A percentile compares a stretch with the other conserved stretches of the same genome.
Evolutionary conservation across 2,888 invertebrate genomes (phyloP).

Genomic region (Hirudinaria manillensis): DNA sequence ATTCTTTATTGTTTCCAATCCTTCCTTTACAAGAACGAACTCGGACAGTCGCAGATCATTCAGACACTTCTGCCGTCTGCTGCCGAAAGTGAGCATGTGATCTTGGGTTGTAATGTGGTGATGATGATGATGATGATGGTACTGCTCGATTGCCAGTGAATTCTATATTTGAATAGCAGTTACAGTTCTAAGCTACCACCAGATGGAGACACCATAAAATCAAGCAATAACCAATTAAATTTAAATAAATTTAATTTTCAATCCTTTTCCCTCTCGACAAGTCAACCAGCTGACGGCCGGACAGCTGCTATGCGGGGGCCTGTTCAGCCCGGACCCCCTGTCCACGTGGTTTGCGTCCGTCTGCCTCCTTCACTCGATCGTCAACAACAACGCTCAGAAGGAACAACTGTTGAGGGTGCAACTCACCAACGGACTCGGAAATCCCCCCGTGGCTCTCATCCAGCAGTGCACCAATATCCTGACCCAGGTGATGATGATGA

Average conservation of each 20-base stretch:
- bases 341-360: constrained; percentile 94
- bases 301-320: constrained; percentile 83
- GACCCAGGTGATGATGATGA: constrained; percentile 59
- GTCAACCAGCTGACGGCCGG: constrained; percentile 62
- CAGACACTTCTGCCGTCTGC: constrained; percentile 85
- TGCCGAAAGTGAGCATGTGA: constrained; percentile 61
- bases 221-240: too few species aligned
- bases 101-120: not conserved
- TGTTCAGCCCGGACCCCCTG: constrained; percentile 78
- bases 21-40: constrained; percentile 84
- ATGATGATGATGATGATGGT: too few species aligned
- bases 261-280: constrained; percentile 36
- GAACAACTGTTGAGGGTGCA: constrained; percentile 85
- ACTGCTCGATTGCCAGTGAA: not conserved
- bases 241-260: too few species aligned
- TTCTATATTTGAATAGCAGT: not conserved
- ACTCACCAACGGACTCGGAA: constrained; percentile 62
- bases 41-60: constrained; percentile 78
- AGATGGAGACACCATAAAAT: too few species aligned
- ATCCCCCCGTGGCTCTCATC: constrained; percentile 78
- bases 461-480: constrained; percentile 79
- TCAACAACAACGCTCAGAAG: constrained; percentile 70
- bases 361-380: constrained; percentile 79
- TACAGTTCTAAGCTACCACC: too few species aligned
- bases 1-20: constrained; percentile 96